Conservation (phyloP, 2,797 vertebrate species). For the Spheniscus humboldti region DNA sequence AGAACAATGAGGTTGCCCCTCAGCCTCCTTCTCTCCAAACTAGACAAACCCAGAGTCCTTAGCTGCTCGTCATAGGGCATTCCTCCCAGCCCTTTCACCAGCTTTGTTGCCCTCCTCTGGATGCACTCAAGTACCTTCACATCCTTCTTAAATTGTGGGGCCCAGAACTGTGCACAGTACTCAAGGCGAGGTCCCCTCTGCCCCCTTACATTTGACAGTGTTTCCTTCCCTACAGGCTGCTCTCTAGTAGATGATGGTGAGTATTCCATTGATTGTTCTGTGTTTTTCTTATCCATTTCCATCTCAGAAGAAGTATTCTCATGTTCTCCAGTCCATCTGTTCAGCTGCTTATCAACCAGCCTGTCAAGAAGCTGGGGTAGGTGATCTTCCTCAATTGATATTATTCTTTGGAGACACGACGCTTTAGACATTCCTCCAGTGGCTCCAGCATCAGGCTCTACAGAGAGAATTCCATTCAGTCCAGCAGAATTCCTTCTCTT, state of each 20-base stretch:
- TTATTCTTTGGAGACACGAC: slow-evolving; percentile 83
- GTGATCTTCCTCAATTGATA: slow-evolving; percentile 94
- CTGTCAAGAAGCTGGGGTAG: slow-evolving; percentile 84
- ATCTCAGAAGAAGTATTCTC: slow-evolving; percentile 22
- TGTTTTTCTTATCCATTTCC: neutral
- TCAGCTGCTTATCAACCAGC: slow-evolving; percentile 64
- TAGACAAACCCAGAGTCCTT: neutral
- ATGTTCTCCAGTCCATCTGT: slow-evolving; percentile 70
- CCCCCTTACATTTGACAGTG: slow-evolving; percentile 75
- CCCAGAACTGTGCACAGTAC: neutral
- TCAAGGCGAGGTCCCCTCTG: neutral
- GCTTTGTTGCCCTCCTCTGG: neutral
- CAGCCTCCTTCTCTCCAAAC: neutral
- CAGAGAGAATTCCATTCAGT: slow-evolving; percentile 51
- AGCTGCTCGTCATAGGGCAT: neutral
- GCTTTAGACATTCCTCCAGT: slow-evolving; percentile 46
- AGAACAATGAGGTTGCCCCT: neutral
- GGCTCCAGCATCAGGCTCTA: slow-evolving; percentile 18
- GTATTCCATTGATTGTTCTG: neutral
- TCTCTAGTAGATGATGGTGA: slow-evolving; percentile 75
- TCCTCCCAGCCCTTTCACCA: neutral
- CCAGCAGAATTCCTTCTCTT: slow-evolving; percentile 64
- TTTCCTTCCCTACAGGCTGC: slow-evolving; percentile 88
- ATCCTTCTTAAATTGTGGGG: neutral
- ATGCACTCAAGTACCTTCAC: neutral